phyloP scores from a whole-genome alignment of 2,113 vertebrate genomes.

The Rhinogobius similis region DNA sequence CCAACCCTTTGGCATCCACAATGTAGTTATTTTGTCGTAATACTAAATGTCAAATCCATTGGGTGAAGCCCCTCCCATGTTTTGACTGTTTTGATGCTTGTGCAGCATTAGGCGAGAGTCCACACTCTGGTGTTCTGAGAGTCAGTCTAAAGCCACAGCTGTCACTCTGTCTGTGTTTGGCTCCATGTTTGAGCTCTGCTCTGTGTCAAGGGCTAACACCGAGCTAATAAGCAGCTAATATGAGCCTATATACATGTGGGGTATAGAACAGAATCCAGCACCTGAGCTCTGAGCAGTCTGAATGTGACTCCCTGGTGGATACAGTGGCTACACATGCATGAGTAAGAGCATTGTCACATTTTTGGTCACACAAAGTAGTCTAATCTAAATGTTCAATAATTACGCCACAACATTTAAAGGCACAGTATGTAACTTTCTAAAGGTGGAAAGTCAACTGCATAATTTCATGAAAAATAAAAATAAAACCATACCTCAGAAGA shows the following conservation, averaged over 20 bases:
- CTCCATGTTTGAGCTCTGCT: constrained; percentile 29
- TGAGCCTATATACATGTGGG: constrained; percentile 9
- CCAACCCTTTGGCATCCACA: too few relatives aligned
- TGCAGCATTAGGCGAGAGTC: neutral
- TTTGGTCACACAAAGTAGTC: too few relatives aligned
- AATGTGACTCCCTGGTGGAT: constrained; percentile 50
- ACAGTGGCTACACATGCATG: neutral
- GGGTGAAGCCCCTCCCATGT: neutral
- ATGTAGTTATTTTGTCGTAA: too few relatives aligned
- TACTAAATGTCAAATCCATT: neutral
- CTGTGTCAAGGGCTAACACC: constrained; percentile 42
- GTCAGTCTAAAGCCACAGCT: constrained; percentile 45
- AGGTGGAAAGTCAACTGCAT: too few relatives aligned
- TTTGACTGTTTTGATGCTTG: neutral
- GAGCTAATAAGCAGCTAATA: constrained; percentile 37
- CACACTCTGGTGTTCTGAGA: neutral
- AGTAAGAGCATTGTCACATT: neutral
- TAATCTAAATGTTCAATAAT: too few relatives aligned
- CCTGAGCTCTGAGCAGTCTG: constrained; percentile 39
- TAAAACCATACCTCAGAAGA: too few relatives aligned
- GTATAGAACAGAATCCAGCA: constrained; percentile 47
- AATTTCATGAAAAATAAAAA: too few relatives aligned
- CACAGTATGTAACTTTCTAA: too few relatives aligned
- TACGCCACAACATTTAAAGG: too few relatives aligned
- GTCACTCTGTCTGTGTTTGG: constrained; percentile 39